Evolutionary conservation across 1,140 invertebrate genomes (phyloP).

Genomic region (Diorhabda carinulata): DNA sequence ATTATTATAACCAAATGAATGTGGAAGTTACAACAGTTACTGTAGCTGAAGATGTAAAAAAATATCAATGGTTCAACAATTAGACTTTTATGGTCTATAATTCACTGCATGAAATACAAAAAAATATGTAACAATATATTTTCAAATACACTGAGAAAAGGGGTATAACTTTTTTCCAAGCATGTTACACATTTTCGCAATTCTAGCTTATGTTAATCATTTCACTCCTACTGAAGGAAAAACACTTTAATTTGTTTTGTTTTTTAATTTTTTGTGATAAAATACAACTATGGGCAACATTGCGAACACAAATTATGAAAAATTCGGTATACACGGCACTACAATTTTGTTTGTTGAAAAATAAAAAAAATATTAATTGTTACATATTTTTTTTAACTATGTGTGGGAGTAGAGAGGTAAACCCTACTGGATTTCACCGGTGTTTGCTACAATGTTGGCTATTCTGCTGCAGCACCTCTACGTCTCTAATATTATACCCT

Average conservation of each 20-base stretch:
- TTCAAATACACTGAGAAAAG: not conserved
- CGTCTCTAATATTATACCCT: slow-evolving; percentile 40
- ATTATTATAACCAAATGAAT: slow-evolving; percentile 18
- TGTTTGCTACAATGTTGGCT: slow-evolving; percentile 47
- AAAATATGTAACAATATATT: slow-evolving; percentile 40
- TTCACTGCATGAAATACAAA: slow-evolving; percentile 45
- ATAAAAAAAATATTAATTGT: slow-evolving; percentile 10
- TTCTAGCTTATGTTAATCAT: too few species aligned
- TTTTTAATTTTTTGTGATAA: too few species aligned
- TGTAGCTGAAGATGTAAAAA: slow-evolving; percentile 47
- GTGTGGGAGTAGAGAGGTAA: slow-evolving; percentile 44
- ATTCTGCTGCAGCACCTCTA: slow-evolving; percentile 45
- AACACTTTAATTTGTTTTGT: too few species aligned
- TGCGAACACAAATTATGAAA: too few species aligned
- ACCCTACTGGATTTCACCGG: slow-evolving; percentile 42
- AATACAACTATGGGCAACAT: too few species aligned
- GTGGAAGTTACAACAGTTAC: slow-evolving; percentile 39
- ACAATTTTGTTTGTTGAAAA: too few species aligned
- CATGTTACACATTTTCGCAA: too few species aligned
- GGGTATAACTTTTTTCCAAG: too few species aligned
- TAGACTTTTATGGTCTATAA: slow-evolving; percentile 46
- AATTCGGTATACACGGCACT: too few species aligned
- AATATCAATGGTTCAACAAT: slow-evolving; percentile 45
- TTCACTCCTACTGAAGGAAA: too few species aligned
- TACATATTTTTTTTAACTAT: slow-evolving; percentile 42